phyloP scores from a whole-genome alignment of 2,113 vertebrate genomes.

The Albula glossodonta region DNA sequence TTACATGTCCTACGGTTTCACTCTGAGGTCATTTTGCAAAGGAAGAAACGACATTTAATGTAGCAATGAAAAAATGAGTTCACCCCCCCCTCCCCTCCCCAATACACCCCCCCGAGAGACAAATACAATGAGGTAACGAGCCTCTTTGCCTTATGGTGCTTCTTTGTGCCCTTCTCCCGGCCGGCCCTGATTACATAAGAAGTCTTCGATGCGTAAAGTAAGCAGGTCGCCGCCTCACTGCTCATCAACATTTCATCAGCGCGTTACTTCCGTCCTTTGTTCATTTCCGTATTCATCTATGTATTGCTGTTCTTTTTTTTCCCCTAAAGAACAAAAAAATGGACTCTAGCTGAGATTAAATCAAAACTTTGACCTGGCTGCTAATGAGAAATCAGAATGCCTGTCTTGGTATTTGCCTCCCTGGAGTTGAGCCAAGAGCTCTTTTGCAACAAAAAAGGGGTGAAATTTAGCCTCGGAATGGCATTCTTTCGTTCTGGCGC shows the following conservation, averaged over 20 bases:
- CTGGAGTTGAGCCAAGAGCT: not conserved
- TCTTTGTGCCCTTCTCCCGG: conserved; percentile 20
- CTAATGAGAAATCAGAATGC: not conserved
- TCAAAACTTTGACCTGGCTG: conserved; percentile 25
- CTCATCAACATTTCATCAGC: conserved; percentile 11
- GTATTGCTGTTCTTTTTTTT: conserved; percentile 18
- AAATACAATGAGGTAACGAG: conserved; percentile 14
- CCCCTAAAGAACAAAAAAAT: conserved; percentile 24
- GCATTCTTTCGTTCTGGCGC: not conserved
- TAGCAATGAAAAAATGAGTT: conserved; percentile 50
- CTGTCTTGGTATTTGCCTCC: not conserved
- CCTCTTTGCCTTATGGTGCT: no score
- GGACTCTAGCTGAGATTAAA: not conserved
- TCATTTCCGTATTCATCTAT: not conserved
- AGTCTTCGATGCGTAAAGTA: conserved; percentile 52
- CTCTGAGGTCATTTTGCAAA: conserved; percentile 61
- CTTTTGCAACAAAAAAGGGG: not conserved
- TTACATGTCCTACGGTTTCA: conserved; percentile 61
- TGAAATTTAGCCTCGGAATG: not conserved
- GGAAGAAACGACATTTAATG: conserved; percentile 48
- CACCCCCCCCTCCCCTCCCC: not conserved
- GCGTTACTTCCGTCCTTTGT: not conserved
- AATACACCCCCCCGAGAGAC: conserved; percentile 14
- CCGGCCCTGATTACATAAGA: conserved; percentile 39
- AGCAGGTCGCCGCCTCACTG: conserved; percentile 48